Percentiles rank a stretch among this genome's conserved stretches.
Evolutionary conservation across 2,113 vertebrate genomes (phyloP).

Genomic region (Morphnarchus princeps): DNA sequence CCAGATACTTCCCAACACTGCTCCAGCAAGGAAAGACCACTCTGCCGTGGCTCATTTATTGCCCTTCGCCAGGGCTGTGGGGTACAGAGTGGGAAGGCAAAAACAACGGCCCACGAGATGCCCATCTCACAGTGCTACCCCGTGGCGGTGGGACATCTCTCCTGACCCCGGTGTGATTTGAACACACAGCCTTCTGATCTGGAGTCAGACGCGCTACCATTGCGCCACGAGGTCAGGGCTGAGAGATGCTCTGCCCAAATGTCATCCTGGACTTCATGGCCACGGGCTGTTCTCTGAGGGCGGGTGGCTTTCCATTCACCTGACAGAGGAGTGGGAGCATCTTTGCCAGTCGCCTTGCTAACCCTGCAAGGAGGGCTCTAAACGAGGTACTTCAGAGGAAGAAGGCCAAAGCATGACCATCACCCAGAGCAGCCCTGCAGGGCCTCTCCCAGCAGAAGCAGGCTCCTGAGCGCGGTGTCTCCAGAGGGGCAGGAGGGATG

Average conservation of each 20-base stretch:
- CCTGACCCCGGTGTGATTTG: slow-evolving; percentile 58
- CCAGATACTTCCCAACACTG: background rate
- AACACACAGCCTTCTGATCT: slow-evolving; percentile 66
- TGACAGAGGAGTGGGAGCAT: background rate
- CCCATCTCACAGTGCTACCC: rapidly evolving
- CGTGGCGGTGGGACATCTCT: rapidly evolving
- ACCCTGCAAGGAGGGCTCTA: background rate
- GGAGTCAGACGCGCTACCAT: slow-evolving; percentile 59
- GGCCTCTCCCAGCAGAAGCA: background rate
- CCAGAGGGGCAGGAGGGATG: background rate
- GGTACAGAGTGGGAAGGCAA: background rate
- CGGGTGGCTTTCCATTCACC: background rate
- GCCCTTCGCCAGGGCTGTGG: background rate
- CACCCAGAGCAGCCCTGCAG: background rate
- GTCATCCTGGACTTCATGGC: background rate
- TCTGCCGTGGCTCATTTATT: background rate
- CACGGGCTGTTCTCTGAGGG: background rate
- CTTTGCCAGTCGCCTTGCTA: too few species aligned
- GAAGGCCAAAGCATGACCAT: background rate
- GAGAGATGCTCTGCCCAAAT: rapidly evolving
- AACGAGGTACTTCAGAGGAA: background rate
- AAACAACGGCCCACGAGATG: rapidly evolving
- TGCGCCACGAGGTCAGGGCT: slow-evolving; percentile 27
- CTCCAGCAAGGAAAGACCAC: background rate
- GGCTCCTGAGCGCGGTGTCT: background rate